Evolutionary conservation across 2,888 invertebrate species (phyloP).

Genomic region (Drosophila affinis): DNA sequence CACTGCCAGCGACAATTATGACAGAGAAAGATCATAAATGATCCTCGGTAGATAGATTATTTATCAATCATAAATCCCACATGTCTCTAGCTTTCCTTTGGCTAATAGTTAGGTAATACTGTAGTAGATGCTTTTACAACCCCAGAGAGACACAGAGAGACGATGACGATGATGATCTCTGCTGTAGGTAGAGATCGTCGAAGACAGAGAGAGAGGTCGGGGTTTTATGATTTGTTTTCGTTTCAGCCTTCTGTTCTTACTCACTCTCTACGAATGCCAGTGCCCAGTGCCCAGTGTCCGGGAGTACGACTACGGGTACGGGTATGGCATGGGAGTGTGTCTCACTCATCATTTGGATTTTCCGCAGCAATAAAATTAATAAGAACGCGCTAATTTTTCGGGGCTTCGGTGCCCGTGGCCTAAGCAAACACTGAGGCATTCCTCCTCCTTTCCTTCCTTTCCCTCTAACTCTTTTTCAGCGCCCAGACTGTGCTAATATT

Average conservation of each 20-base stretch:
- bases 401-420: slow-evolving; percentile 47
- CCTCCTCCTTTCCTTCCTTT: slow-evolving; percentile 32
- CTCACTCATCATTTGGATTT: slow-evolving; percentile 75
- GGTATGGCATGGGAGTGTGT: slow-evolving; percentile 18
- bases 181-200: too few relatives aligned
- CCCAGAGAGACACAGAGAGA: slow-evolving; percentile 9
- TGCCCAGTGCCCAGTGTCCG: slow-evolving; percentile 9
- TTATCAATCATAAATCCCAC: slow-evolving; percentile 29
- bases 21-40: neutral
- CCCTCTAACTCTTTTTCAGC: slow-evolving; percentile 52
- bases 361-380: slow-evolving; percentile 83
- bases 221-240: slow-evolving; percentile 75
- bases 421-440: slow-evolving; percentile 40
- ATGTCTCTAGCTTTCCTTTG: slow-evolving; percentile 26
- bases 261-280: slow-evolving; percentile 29
- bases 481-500: slow-evolving; percentile 70
- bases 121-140: slow-evolving; percentile 45
- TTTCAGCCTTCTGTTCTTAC: slow-evolving; percentile 54
- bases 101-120: slow-evolving; percentile 27
- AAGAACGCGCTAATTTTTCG: slow-evolving; percentile 83
- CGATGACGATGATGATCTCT: slow-evolving; percentile 10
- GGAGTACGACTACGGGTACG: slow-evolving; percentile 7
- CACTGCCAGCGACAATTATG: slow-evolving; percentile 8
- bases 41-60: slow-evolving; percentile 12
- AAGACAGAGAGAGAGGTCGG: slow-evolving; percentile 10